phyloP scores from a whole-genome alignment of 1,140 invertebrate genomes.

The Cepaea nemoralis region DNA sequence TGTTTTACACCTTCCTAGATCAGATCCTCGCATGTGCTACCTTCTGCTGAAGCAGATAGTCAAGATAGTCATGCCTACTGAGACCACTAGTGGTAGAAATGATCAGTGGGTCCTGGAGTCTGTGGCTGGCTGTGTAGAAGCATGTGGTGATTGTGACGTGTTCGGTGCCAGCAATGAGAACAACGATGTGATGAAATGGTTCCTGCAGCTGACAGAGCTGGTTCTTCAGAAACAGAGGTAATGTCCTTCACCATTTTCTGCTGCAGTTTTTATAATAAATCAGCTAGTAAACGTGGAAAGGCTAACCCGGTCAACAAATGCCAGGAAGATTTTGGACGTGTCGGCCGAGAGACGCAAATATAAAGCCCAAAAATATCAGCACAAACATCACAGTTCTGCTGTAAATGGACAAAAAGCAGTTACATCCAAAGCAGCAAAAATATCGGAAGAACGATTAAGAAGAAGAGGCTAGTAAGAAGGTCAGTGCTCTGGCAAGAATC shows the following conservation, averaged over 20 bases:
- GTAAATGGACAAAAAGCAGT: too few relatives aligned
- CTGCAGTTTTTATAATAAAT: too few relatives aligned
- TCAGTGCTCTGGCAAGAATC: too few relatives aligned
- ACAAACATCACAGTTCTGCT: too few relatives aligned
- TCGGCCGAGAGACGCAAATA: too few relatives aligned
- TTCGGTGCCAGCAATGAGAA: not conserved
- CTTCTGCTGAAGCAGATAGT: slow-evolving; percentile 13
- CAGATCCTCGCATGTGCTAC: slow-evolving; percentile 11
- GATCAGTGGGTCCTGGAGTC: not conserved
- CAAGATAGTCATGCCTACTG: not conserved
- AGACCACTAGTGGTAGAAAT: not conserved
- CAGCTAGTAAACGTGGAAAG: too few relatives aligned
- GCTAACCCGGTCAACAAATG: too few relatives aligned
- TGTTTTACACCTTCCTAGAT: not conserved
- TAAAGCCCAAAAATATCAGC: too few relatives aligned
- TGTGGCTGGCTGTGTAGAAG: not conserved
- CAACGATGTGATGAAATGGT: slow-evolving; percentile 29
- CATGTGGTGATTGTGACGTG: slow-evolving; percentile 14
- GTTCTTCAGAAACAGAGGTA: slow-evolving; percentile 17
- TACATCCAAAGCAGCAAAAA: too few relatives aligned
- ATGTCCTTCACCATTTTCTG: not conserved
- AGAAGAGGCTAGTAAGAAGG: too few relatives aligned
- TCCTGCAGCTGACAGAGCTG: not conserved
- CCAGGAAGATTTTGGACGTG: too few relatives aligned
- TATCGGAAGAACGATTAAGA: too few relatives aligned